phyloP scores from a whole-genome alignment of 2,113 vertebrate genomes.

The Astur gentilis region DNA sequence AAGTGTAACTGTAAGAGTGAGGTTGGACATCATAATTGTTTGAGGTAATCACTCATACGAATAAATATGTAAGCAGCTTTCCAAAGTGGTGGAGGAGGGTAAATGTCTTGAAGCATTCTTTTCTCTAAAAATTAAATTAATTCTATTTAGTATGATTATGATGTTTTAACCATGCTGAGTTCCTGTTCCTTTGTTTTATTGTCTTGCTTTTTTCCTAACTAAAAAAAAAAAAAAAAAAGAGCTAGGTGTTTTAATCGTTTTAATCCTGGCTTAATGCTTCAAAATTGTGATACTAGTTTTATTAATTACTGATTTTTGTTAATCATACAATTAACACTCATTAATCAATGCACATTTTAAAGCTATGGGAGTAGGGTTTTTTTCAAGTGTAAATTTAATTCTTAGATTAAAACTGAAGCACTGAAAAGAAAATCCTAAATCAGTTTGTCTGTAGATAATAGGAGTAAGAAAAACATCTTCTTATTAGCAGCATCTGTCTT shows the following conservation, averaged over 20 bases:
- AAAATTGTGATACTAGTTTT: background rate
- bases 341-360: background rate
- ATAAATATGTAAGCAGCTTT: background rate
- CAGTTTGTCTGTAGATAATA: background rate
- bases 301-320: background rate
- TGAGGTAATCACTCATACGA: background rate
- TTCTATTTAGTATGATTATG: background rate
- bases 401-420: background rate
- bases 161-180: background rate
- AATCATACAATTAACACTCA: background rate
- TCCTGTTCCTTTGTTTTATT: background rate
- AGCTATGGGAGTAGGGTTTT: background rate
- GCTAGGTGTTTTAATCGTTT: background rate
- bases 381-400: background rate
- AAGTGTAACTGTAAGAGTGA: background rate
- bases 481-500: background rate
- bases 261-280: background rate
- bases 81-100: fast-evolving
- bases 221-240: background rate
- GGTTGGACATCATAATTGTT: background rate
- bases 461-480: background rate
- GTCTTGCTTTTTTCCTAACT: background rate
- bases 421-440: conserved; percentile 1
- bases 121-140: background rate
- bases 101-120: background rate